Evolutionary conservation across 2,888 invertebrate genomes (phyloP), one percentile per base, ranked within the genome.

Genomic region (Mesorhabditis spiculigera): DNA sequence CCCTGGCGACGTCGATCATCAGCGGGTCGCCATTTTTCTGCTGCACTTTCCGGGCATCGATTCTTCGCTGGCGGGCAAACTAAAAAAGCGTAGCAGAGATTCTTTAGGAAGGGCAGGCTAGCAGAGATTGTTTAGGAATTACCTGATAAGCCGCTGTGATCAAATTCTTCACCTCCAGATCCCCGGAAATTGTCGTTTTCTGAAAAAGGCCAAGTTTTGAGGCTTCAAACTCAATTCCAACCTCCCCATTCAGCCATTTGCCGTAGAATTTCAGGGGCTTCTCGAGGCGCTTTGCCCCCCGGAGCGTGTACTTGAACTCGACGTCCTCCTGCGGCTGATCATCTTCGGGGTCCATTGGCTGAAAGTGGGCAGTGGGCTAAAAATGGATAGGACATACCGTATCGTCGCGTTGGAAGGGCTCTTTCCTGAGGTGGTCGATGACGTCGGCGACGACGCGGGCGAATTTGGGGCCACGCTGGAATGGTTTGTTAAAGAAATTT

Each of bases 191-290:
- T 50, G 58, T 13, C 8, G 58, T 10, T 50, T 50, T 50, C 58
- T 50, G n/a, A 10, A 50, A 50, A 10, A 50, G n/a, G 58, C 28
- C 28, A 50, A 50, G 58, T 3, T 50, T 50, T 50, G 10, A 50
- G 10, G 8, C 8, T 50, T 50, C 58, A 50, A 50, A 50, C 8
- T 13, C 10, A 10, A 13, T n/a, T 50, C 58, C n/a, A 13, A 50
- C 58, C 58, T 50, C 58, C n/a, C 58, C 58, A 50, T 50, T 50
- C 10, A 50, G 58, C 58, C 58, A 50, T 50, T 50, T 50, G 10
- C 10, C 58, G n/a, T 50, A 50, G 58, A 50, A 50, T 13, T 10
- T n/a, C 2, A n/a, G 8, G 10, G 58, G 8, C 10, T 50, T 50
- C 58, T 50, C n/a, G 10, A n/a, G 10, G n/a, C 58, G 58, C n/a